phyloP scores from a whole-genome alignment of 2,113 vertebrate species.

The Silurus asotus region DNA sequence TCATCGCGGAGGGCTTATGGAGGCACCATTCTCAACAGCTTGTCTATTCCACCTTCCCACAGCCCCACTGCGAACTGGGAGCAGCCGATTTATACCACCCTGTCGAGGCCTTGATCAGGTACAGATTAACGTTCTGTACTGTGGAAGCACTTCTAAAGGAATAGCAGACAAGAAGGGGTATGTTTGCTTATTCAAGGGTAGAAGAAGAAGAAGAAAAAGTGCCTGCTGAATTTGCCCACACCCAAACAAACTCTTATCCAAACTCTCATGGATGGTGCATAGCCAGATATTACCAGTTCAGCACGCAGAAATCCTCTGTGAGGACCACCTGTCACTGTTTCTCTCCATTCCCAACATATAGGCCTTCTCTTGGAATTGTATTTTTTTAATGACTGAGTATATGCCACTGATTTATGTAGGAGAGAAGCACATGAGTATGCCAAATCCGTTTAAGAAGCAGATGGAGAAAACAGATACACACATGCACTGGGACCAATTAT shows the following conservation, averaged over 20 bases:
- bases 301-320: constrained; percentile 72
- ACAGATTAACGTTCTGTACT: not conserved
- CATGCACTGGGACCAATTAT: constrained; percentile 64
- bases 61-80: constrained; percentile 91
- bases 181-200: constrained; percentile 44
- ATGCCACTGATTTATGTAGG: constrained; percentile 59
- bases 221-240: constrained; percentile 82
- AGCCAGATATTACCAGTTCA: constrained; percentile 66
- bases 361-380: constrained; percentile 47
- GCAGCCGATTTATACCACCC: constrained; percentile 94
- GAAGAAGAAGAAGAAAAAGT: constrained; percentile 71
- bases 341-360: constrained; percentile 22
- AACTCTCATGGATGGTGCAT: constrained; percentile 55
- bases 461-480: constrained; percentile 58
- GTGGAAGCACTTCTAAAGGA: constrained; percentile 73
- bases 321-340: constrained; percentile 68
- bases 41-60: constrained; percentile 88
- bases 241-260: constrained; percentile 29
- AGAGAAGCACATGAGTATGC: constrained; percentile 57
- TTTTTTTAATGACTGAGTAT: constrained; percentile 31
- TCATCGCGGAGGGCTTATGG: constrained; percentile 88
- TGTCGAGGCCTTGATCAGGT: constrained; percentile 76
- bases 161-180: constrained; percentile 48
- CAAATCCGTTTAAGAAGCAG: constrained; percentile 58
- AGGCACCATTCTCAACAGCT: constrained; percentile 86